Evolutionary conservation across 2,113 vertebrate species (phyloP).

Genomic region (Kryptolebias marmoratus): DNA sequence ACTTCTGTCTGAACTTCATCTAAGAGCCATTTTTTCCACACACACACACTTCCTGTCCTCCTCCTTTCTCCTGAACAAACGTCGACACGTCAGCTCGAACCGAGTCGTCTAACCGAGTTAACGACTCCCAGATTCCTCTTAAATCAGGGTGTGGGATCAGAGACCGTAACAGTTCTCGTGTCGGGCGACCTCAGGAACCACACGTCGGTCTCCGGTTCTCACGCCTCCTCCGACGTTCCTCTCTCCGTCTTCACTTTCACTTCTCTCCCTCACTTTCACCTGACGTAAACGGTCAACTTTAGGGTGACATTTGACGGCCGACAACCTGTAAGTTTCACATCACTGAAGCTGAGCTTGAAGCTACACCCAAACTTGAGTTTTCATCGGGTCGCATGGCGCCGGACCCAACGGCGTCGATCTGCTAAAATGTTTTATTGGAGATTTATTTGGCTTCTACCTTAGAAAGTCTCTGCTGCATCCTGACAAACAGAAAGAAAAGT

Average conservation of each 20-base stretch:
- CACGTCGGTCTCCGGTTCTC: background rate
- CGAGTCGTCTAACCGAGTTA: constrained; percentile 1
- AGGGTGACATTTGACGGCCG: constrained; percentile 9
- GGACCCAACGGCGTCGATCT: constrained; percentile 7
- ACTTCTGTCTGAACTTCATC: constrained; percentile 1
- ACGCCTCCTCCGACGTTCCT: constrained; percentile 21
- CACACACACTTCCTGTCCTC: background rate
- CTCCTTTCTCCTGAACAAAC: background rate
- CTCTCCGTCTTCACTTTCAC: constrained; percentile 40
- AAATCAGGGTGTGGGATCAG: constrained; percentile 8
- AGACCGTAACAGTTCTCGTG: constrained; percentile 15
- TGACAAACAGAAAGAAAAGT: too few relatives aligned
- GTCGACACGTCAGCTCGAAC: constrained; percentile 11
- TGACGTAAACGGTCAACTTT: background rate
- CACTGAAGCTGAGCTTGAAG: too few relatives aligned
- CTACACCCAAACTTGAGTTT: too few relatives aligned
- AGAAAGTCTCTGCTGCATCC: constrained; percentile 8
- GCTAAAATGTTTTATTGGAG: constrained; percentile 30
- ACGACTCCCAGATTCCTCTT: constrained; percentile 21
- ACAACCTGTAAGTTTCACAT: background rate
- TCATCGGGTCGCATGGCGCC: background rate
- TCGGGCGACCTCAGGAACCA: constrained; percentile 4
- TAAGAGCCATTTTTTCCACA: background rate
- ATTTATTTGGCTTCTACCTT: constrained; percentile 17
- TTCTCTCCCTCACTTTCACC: constrained; percentile 6